Evolutionary conservation across 1,140 invertebrate species (phyloP).

Genomic region (Hyphantria cunea): DNA sequence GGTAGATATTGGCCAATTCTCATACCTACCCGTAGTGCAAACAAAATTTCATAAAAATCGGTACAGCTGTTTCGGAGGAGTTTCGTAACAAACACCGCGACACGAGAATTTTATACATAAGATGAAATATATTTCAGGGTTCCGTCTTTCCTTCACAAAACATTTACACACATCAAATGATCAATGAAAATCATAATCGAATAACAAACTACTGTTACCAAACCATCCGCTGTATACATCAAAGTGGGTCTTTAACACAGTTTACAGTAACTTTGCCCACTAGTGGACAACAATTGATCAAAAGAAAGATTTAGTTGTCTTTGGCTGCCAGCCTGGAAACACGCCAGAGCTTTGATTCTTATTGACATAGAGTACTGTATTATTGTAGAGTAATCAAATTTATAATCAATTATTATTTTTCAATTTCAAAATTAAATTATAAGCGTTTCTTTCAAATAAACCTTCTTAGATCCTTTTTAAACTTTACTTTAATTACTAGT

Average conservation of each 20-base stretch:
- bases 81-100: too few species aligned
- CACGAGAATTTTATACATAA: too few species aligned
- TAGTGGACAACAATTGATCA: conserved; percentile 43
- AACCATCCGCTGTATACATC: conserved; percentile 8
- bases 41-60: too few species aligned
- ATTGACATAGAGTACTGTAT: conserved; percentile 37
- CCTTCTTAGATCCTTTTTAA: too few species aligned
- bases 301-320: conserved; percentile 42
- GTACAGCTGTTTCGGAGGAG: too few species aligned
- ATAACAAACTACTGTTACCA: conserved; percentile 23
- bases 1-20: too few species aligned
- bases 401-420: conserved; percentile 12
- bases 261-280: conserved; percentile 7
- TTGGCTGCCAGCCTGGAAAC: conserved; percentile 38
- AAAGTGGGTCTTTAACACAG: conserved; percentile 20
- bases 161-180: conserved; percentile 11
- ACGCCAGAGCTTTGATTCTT: conserved; percentile 57
- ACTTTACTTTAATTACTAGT: too few species aligned
- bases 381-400: neutral
- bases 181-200: conserved; percentile 17
- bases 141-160: conserved; percentile 4
- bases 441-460: too few species aligned
- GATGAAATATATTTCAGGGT: too few species aligned
- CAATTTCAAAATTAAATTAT: too few species aligned
- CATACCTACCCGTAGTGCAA: too few species aligned